These are phyloP conservation scores for Hemibagrus wyckioides DNA, from an alignment of 2,113 vertebrate genomes.

Conservation along the genomic window DNA sequence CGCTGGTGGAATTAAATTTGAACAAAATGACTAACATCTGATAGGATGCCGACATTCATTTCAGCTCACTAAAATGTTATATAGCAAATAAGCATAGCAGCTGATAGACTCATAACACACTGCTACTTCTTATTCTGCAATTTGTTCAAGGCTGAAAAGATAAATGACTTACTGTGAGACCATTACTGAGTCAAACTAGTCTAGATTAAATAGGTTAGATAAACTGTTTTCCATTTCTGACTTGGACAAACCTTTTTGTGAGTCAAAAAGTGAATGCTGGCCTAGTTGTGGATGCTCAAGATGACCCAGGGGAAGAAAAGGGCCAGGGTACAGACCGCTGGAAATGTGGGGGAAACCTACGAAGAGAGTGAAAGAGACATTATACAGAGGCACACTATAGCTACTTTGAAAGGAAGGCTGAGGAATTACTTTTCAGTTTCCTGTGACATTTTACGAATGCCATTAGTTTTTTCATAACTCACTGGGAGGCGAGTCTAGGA, in stretches of 20 bases:
- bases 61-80: background rate
- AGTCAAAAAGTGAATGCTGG: constrained; percentile 88
- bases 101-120: background rate
- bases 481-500: background rate
- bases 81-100: background rate
- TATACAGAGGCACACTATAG: background rate
- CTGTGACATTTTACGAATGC: background rate
- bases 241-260: constrained; percentile 87
- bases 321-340: constrained; percentile 84
- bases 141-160: background rate
- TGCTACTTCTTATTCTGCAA: background rate
- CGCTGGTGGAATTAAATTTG: background rate
- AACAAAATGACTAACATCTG: background rate
- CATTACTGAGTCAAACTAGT: background rate
- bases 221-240: background rate
- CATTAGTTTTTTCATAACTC: background rate
- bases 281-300: constrained; percentile 87
- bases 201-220: background rate
- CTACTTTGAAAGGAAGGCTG: background rate
- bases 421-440: background rate
- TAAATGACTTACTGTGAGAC: background rate
- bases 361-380: constrained; percentile 47
- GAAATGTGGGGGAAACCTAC: constrained; percentile 88
- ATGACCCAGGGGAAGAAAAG: constrained; percentile 90
- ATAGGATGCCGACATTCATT: background rate